Percentiles rank a stretch among this genome's conserved stretches.
Conservation (phyloP, 2,113 vertebrate species). For the Edolisoma coerulescens region DNA sequence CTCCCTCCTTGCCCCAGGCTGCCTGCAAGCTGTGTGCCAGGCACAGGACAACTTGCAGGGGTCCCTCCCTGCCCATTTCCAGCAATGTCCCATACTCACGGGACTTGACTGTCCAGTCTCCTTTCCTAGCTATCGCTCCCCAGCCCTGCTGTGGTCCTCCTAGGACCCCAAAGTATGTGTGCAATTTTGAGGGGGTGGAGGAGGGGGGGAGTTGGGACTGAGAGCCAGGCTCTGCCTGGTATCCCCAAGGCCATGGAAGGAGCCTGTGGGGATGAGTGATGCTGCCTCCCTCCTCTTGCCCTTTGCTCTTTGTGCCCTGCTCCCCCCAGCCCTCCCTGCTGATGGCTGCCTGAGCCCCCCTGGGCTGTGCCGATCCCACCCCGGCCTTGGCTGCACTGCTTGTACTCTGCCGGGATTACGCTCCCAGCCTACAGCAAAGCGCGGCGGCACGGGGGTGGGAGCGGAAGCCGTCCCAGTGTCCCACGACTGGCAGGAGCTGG, state of each 20-base stretch:
- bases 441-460: neutral
- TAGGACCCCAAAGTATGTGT: neutral
- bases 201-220: neutral
- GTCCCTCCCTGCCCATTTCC: neutral
- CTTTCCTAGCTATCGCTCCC: neutral
- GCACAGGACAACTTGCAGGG: neutral
- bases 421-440: neutral
- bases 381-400: slow-evolving; percentile 46
- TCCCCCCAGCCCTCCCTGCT: slow-evolving; percentile 8
- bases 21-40: neutral
- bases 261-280: neutral
- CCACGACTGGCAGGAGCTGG: neutral
- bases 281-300: slow-evolving; percentile 9
- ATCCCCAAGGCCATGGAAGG: neutral
- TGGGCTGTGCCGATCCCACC: neutral
- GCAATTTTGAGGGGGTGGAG: neutral
- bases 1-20: neutral
- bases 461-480: neutral
- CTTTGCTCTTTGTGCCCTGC: slow-evolving; percentile 30
- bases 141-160: neutral
- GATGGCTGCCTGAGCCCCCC: neutral
- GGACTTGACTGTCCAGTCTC: neutral
- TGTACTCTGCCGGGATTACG: neutral
- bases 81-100: neutral
- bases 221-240: neutral